Evolutionary conservation across 2,113 vertebrate species (phyloP), one percentile per base, ranked within the genome.

Genomic region (Tamias sibiricus): DNA sequence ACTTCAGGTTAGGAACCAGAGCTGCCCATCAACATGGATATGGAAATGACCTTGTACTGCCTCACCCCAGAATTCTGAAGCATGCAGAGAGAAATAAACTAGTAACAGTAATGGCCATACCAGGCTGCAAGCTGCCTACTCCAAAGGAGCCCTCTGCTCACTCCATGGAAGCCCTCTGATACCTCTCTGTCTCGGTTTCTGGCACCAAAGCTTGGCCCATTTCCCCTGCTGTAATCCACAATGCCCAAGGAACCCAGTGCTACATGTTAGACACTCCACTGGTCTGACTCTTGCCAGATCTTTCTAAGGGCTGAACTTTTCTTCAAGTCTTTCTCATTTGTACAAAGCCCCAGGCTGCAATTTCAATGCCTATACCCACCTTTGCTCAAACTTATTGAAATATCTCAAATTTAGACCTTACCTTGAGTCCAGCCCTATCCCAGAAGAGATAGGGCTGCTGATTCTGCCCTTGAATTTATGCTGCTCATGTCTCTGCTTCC

Each of bases 121-220:
- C 37, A 85, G 59, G 16, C 28, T n/a, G 22, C 47, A 59, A 69
- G n/a, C 37, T 49, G 28, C 4, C 49, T 8, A 2, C 8, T 49
- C 32, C 26, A 68, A 12, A 16, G 30, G n/a, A 3, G 20, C 2
- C 2, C 3, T n/a, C 44, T 57, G 26, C 6, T 42, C 8, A 1
- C 9, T 47, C n/a, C 20, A 66, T 49, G 4, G 14, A 24, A 54
- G 4, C 11, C 2, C 4, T 8, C n/a, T 40, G 14, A 86, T 44
- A 14, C 8, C 49, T 30, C 13, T 49, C 42, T 75, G 6, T 7
- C 37, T 89, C 4, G 0, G 83, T 59, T 52, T 91, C 85, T 85
- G 49, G 5, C 22, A 86, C 32, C 35, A 42, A 71, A 66, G 37
- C 12, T 16, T 84, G 37, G 44, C 54, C 5, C 8, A 1, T 84